Evolutionary conservation across 2,888 invertebrate species (phyloP).

Genomic region (Agrenia bidenticulata): DNA sequence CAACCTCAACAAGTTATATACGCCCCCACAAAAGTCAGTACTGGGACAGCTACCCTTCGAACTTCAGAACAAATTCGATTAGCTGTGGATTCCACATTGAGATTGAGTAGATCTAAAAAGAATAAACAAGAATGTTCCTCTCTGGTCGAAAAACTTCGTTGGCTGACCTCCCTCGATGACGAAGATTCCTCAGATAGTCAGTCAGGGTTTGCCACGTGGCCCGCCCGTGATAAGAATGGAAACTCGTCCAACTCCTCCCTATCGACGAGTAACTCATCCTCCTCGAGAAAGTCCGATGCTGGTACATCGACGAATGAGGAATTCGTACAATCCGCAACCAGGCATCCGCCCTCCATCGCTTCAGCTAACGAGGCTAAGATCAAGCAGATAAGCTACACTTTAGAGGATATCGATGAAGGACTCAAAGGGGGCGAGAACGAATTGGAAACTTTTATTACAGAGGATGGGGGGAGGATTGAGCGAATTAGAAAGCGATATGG

Average conservation of each 20-base stretch:
- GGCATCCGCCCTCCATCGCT: conserved; percentile 43
- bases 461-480: conserved; percentile 79
- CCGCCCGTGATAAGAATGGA: conserved; percentile 52
- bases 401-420: conserved; percentile 67
- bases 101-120: conserved; percentile 62
- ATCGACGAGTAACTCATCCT: conserved; percentile 32
- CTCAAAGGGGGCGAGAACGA: conserved; percentile 62
- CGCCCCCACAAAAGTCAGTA: conserved; percentile 47
- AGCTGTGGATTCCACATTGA: conserved; percentile 66
- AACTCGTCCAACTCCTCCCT: not conserved
- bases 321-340: conserved; percentile 48
- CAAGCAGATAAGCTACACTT: conserved; percentile 61
- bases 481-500: conserved; percentile 73
- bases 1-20: conserved; percentile 15
- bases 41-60: conserved; percentile 51
- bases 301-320: conserved; percentile 49
- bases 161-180: conserved; percentile 81
- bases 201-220: conserved; percentile 52
- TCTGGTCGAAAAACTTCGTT: conserved; percentile 79
- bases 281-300: conserved; percentile 51
- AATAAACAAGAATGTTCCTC: conserved; percentile 63
- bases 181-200: conserved; percentile 59
- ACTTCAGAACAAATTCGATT: conserved; percentile 53
- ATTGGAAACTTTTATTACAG: conserved; percentile 78
- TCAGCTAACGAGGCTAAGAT: conserved; percentile 51